Evolutionary conservation across 2,888 invertebrate species (phyloP).

Genomic region (Drosophila rubida): DNA sequence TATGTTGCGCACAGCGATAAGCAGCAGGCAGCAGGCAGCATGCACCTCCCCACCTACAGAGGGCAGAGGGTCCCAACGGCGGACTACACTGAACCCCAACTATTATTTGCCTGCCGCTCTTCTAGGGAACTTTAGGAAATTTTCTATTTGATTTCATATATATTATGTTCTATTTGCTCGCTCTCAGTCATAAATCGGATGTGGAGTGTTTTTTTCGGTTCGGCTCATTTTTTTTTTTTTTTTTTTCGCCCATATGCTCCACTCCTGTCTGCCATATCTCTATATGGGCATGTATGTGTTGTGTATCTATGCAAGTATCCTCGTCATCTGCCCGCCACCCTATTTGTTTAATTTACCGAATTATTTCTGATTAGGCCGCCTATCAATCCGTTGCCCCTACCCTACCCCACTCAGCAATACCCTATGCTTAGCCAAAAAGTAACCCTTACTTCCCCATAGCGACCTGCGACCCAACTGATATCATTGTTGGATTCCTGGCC

Average conservation of each 20-base stretch:
- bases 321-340: constrained; percentile 35
- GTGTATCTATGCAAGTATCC: constrained; percentile 25
- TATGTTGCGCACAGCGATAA: constrained; percentile 54
- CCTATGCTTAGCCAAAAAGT: constrained; percentile 4
- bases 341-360: constrained; percentile 75
- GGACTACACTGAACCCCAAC: constrained; percentile 4
- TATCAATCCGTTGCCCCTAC: constrained; percentile 33
- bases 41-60: neutral
- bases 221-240: neutral
- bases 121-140: constrained; percentile 51
- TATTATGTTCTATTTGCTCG: constrained; percentile 53
- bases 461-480: constrained; percentile 38
- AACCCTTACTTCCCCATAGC: constrained; percentile 18
- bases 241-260: constrained; percentile 60
- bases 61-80: no score
- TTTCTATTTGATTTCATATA: constrained; percentile 72
- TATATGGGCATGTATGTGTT: neutral
- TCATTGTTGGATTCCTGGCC: neutral
- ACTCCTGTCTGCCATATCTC: constrained; percentile 28
- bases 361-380: constrained; percentile 67
- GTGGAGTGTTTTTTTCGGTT: constrained; percentile 6
- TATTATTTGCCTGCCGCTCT: constrained; percentile 25
- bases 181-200: constrained; percentile 56
- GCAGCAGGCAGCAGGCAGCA: constrained; percentile 28
- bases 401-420: neutral